Base-by-base conservation (phyloP, 1,140 invertebrate genomes). In the Pseudachorutes palmiensis region DNA sequence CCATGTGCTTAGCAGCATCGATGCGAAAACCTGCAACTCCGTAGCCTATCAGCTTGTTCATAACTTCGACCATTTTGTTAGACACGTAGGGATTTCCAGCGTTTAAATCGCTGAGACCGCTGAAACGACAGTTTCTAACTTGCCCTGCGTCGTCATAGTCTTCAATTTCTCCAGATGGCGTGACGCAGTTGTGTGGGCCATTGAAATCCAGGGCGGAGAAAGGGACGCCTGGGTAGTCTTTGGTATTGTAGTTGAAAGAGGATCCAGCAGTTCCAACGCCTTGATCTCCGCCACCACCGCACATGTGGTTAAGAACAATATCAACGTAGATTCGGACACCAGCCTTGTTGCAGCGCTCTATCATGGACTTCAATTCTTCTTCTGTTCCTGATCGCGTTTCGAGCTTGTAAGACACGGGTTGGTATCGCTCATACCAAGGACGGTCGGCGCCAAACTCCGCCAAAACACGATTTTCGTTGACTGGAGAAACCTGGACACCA, bases 291-390 rank as follows among this genome's bases (percentile, higher is more conserved):
- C 75, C 70, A 45, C 83, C 78, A 19, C 84, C 88, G 12, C 51
- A 55, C 92, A 96, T 95, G 77, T 97, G 92, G 75, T 97, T 96
- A 32, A 94, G 80, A 1, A 96, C 84, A 0, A 85, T 82, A 77
- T 96, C 93, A 0, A 70, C 68, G 29, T 67, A 67, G 28, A 70
- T 68, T 84, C 84, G 81, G 3, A 90, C 87, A 19, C 87, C 87
- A 70, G 81, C 87, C 22, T 78, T 79, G 74, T 89, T 90, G 74
- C 89, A 90, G 48, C 87, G 76, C 12, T 5, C 2, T 45, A 72
- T 84, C 91, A 94, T 94, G n/a, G 87, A 80, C 5, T 75, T 76
- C 70, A 94, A 89, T 62, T 87, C 80, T 2, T 76, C 67, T 74
- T 87, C 84, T 64, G 83, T 84, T 48, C 93, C 93, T 45, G 89